Base-by-base conservation (phyloP, 1,140 invertebrate genomes). In the Pseudoatta argentina region DNA sequence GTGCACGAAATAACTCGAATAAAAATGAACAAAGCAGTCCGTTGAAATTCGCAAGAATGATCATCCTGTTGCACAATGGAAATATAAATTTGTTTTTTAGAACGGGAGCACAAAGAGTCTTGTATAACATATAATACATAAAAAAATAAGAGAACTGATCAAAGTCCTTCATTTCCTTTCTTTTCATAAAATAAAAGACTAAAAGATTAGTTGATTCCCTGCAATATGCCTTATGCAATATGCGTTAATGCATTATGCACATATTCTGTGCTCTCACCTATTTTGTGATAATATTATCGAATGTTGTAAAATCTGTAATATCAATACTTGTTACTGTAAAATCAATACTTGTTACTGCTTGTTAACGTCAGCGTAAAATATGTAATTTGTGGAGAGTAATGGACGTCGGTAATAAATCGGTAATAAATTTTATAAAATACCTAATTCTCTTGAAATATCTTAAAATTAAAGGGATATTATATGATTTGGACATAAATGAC, bases 1-100 rank as follows among this genome's bases (percentile, higher is more conserved):
- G 79, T 83, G 69, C 69, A 48, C 14, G 27, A 39, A 61, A 18
- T 21, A 73, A 61, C 27, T 83, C 69, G 27, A 44, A 82, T 30
- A 73, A 69, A 82, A 83, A 34, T 27, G 78, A 57, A 59, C 51
- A 71, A 81, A 81, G 78, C 34, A 53, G 3, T 21, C 21, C 64
- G n/a, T 81, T 71, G 21, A 81, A 71, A 71, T 71, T 81, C 51
- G 21, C 10, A 81, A 21, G 44, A 8, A 2, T 48, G 21, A 71
- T 59, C 34, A 30, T 7, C 21, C 34, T 59, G 53, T 71, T 81
- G 64, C 51, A 71, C 63, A 0, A 5, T 12, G 0, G 10, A 44
- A 14, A 39, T 34, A 21, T 2, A 27, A 64, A 55, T 57, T 71
- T 18, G 44, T 71, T 21, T 69, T 53, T 39, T 44, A 44, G 8